Base-by-base conservation (phyloP, 2,888 invertebrate species). In the Diaphora mendica region DNA sequence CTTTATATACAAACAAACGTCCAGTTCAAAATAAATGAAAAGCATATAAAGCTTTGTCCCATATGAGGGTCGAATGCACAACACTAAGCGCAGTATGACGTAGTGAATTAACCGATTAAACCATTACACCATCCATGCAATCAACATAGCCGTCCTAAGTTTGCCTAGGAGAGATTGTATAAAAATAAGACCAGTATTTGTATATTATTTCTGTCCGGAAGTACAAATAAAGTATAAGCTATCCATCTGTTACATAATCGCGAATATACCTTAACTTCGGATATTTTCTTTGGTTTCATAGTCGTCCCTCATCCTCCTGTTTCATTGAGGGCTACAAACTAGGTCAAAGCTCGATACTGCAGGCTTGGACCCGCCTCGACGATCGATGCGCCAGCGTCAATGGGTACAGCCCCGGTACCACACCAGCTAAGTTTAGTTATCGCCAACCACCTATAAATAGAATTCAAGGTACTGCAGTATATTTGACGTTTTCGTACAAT, bases 341-440 rank as follows among this genome's bases (percentile, higher is more conserved):
- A 87, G 95, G 94, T 94, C 94, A 93, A 77, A 86, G 87, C 90
- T 89, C 84, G 88, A 74, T 83, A 89, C 86, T 90, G 91, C 92
- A 92, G 87, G 85, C 77, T 89, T 89, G 89, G 89, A 88, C 86
- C 87, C 87, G 86, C 83, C 86, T 84, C 85, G 84, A n/a, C 82
- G 92, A 94, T 95, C 94, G 92, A 94, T 94, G 86, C 77, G 77
- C 85, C 89, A 87, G 90, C 94, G 90, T 94, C 94, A 94, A 94
- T 94, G 93, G 88, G 90, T 75, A 87, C 83, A 85, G 81, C 87
- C 86, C 87, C 79, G 85, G 82, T 79, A 77, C 82, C 86, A 88
- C 85, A 86, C 81, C 84, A 78, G 86, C 84, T 82, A 80, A 81
- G 80, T 83, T 81, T 79, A 85, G 72, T 79, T 78, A 73, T 72